Percentiles rank a stretch among this genome's conserved stretches.
These are phyloP conservation scores for Pristionchus mayeri DNA, from an alignment of 2,888 invertebrate species.

Conservation along the genomic window DNA sequence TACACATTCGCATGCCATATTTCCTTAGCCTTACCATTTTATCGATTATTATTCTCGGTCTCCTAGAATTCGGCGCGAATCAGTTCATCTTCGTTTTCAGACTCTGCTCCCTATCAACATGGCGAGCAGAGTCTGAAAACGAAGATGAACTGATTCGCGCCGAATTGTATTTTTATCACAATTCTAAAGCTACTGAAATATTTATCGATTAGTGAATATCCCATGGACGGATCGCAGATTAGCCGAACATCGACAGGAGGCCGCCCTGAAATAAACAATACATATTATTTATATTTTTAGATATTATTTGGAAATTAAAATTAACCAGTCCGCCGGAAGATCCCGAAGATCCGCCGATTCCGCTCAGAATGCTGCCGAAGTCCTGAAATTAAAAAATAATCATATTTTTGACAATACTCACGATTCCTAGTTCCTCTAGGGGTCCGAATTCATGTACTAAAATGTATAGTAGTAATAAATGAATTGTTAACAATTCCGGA, in stretches of 20 bases:
- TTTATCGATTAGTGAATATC: neutral
- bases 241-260: constrained; percentile 10
- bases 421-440: too few species aligned
- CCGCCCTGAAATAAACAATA: neutral
- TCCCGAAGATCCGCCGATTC: neutral
- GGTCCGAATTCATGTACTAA: too few species aligned
- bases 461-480: too few species aligned
- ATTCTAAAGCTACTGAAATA: neutral
- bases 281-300: neutral
- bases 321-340: neutral
- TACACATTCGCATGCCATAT: too few species aligned
- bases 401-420: neutral
- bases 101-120: too few species aligned
- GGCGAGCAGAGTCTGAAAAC: neutral
- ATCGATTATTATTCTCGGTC: too few species aligned
- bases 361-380: constrained; percentile 27
- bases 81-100: too few species aligned
- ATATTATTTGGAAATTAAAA: neutral
- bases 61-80: too few species aligned
- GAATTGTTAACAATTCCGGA: too few species aligned
- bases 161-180: neutral
- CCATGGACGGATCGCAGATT: neutral
- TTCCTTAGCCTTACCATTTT: too few species aligned
- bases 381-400: neutral
- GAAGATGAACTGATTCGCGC: neutral